Percentiles rank a stretch among this genome's conserved stretches.
Evolutionary conservation across 2,888 invertebrate genomes (phyloP).

Genomic region (Salticus scenicus): DNA sequence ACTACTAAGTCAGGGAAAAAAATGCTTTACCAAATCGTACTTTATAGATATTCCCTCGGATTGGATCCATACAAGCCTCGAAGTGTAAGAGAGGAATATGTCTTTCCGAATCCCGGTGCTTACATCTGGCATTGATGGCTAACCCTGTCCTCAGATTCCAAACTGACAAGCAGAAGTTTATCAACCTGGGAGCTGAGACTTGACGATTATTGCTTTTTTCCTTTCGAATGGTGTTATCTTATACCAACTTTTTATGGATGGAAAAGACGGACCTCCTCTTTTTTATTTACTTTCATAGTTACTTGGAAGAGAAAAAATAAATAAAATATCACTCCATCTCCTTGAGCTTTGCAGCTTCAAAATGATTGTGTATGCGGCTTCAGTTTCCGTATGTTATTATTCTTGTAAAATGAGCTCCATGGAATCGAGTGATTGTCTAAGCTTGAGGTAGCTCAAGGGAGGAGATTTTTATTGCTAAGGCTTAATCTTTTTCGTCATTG

Average conservation of each 20-base stretch:
- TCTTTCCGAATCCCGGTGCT: conserved; percentile 43
- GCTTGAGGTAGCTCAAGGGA: conserved; percentile 1
- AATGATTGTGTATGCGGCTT: conserved; percentile 61
- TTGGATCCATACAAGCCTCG: background rate
- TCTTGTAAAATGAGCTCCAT: conserved; percentile 49
- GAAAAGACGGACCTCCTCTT: background rate
- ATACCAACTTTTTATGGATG: conserved; percentile 23
- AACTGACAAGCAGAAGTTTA: conserved; percentile 63
- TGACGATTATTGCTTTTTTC: conserved; percentile 56
- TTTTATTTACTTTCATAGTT: conserved; percentile 12
- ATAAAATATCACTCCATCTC: conserved; percentile 63
- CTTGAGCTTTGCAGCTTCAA: conserved; percentile 24
- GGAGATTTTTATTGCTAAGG: conserved; percentile 5
- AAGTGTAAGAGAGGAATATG: background rate
- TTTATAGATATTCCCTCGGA: background rate
- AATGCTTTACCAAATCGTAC: too few species aligned
- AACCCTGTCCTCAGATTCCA: conserved; percentile 52
- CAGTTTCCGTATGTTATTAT: conserved; percentile 43
- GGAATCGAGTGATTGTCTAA: conserved; percentile 34
- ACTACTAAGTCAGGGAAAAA: too few species aligned
- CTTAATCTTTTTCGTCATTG: conserved; percentile 17
- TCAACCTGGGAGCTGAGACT: conserved; percentile 35
- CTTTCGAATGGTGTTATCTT: conserved; percentile 53
- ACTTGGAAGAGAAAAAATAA: conserved; percentile 51
- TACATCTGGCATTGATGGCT: conserved; percentile 63